Base-by-base conservation (phyloP, 2,888 invertebrate genomes). In the Drosophila robusta region DNA sequence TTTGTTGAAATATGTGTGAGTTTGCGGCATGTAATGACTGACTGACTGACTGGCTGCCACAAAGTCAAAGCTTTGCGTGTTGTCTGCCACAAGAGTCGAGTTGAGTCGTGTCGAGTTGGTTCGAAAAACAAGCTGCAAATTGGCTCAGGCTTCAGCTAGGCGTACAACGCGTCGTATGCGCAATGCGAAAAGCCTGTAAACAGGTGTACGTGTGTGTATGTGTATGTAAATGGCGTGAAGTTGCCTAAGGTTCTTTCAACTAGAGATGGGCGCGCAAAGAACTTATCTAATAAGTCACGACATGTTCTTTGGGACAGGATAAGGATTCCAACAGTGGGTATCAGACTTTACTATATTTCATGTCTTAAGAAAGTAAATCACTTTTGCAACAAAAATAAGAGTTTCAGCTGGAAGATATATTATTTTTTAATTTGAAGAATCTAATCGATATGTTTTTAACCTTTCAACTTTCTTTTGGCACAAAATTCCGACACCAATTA, bases 61-160 rank as follows among this genome's bases (percentile, higher is more conserved):
- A 80, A 86, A 82, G 81, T 82, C 80, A 86, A 66, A 75, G 71
- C 69, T 38, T 80, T 84, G 87, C 87, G 85, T 84, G 81, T 77
- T 72, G 66, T 67, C 81, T 80, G 70, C 69, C 65, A 18, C 55
- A 62, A 49, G 38, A 46, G 44, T 8, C 16, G 38, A 54, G 49
- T 46, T 36, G 42, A 57, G 44, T 29, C 38, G 45, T 26, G 46
- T 42, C 16, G 47, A 22, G 57, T 24, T 22, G 41, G 29, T 45
- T 46, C 61, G 55, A 41, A 64, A 60, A 75, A 68, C 76, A 76
- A 71, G 72, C 82, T 82, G 84, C 69, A 75, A 86, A 86, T 80
- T 83, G 69, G 76, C 67, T 70, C 39, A 58, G 72, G 62, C 56
- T 57, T 47, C 9, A 45, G 60, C 45, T 45, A 12, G 44, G 26